Percentiles rank a stretch among this genome's conserved stretches.
These are phyloP conservation scores for Corythaeola cristata DNA, from an alignment of 2,113 vertebrate species.

Conservation along the genomic window DNA sequence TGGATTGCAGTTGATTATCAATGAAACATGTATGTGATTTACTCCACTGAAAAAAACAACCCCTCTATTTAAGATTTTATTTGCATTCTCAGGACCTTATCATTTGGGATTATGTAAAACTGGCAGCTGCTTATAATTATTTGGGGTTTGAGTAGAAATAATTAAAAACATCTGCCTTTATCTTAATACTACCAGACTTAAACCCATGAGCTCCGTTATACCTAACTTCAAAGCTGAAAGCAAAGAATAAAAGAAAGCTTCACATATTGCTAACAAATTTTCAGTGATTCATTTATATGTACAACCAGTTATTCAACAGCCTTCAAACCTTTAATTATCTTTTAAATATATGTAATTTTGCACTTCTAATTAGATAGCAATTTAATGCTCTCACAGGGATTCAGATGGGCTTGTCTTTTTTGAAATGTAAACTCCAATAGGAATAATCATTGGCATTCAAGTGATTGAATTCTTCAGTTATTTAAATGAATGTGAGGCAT, in stretches of 20 bases:
- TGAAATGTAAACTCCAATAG: constrained; percentile 75
- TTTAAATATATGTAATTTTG: constrained; percentile 88
- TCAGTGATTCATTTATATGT: constrained; percentile 81
- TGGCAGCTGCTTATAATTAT: constrained; percentile 84
- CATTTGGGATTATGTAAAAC: constrained; percentile 79
- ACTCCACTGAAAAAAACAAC: not conserved
- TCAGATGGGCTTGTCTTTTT: constrained; percentile 75
- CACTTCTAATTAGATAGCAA: constrained; percentile 86
- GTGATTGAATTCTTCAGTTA: constrained; percentile 77
- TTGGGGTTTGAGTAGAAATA: constrained; percentile 76
- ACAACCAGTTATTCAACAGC: constrained; percentile 79
- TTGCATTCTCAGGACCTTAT: constrained; percentile 78
- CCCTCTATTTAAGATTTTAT: constrained; percentile 64
- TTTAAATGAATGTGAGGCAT: constrained; percentile 75
- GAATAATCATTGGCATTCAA: constrained; percentile 80
- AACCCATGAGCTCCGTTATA: constrained; percentile 74
- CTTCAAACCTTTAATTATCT: constrained; percentile 88
- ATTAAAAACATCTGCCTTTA: constrained; percentile 85
- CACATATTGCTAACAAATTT: constrained; percentile 78
- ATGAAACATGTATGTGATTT: not conserved
- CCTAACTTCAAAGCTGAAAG: constrained; percentile 77
- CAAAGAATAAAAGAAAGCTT: constrained; percentile 76
- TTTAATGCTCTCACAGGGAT: constrained; percentile 82
- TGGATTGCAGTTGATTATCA: not conserved
- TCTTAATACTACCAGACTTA: constrained; percentile 78